Base-by-base conservation (phyloP, 2,888 invertebrate genomes). In the Portevinia maculata region DNA sequence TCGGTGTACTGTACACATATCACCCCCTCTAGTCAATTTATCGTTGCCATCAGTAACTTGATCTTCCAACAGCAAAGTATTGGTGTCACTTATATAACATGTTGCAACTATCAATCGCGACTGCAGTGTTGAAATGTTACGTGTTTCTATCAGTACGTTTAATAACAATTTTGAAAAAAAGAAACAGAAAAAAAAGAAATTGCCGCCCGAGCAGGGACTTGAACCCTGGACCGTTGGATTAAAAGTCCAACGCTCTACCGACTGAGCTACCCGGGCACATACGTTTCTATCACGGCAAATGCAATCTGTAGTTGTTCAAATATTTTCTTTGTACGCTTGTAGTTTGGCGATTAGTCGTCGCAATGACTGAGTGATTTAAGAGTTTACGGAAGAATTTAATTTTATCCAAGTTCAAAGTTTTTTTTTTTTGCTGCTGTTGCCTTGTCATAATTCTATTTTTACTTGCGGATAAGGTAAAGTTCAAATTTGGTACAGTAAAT, bases 161-260 rank as follows among this genome's bases (percentile, higher is more conserved):
- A 15, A 15, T 41, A 15, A 41, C 21, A 2, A 48, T 55, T 17
- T n/a, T n/a, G n/a, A n/a, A n/a, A n/a, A n/a, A n/a, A 24, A 44
- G 30, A 17, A 46, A 62, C 55, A 71, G 60, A 60, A 48, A 69
- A 71, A 85, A 83, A 78, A 73, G 73, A 52, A 15, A 7, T 8
- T 1, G 5, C 19, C 86, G 86, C 86, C 87, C 86, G 86, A 87
- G 85, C 86, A 86, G 86, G 87, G 87, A 87, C 86, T 87, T 86
- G 86, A 87, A 87, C 86, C 87, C 87, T 86, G 86, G 87, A 86
- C 87, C 87, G 86, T 86, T 86, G 86, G 86, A 87, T 87, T 87
- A 87, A 86, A 85, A 86, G 86, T 86, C 86, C 85, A 85, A 86
- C 85, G 86, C 86, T 86, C 86, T 86, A 86, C 86, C 86, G 84